A percentile compares a stretch with the other conserved stretches of the same genome.
These are phyloP conservation scores for Psix sp. DNA, from an alignment of 1,140 invertebrate genomes.

Conservation along the genomic window DNA sequence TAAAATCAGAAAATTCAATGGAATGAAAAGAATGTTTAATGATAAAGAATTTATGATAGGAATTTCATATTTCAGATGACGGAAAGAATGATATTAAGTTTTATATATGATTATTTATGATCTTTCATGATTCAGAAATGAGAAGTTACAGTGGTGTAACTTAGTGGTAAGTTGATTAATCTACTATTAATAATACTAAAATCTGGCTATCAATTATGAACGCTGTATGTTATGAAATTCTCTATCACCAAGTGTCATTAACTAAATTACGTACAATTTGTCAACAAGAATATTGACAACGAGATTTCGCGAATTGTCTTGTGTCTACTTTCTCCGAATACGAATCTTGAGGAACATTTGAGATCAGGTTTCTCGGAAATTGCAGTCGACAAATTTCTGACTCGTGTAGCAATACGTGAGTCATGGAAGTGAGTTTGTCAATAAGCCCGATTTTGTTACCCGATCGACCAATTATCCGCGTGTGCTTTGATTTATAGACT, in stretches of 20 bases:
- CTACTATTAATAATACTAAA: too few relatives aligned
- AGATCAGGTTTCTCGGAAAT: constrained; percentile 34
- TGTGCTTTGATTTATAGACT: constrained; percentile 51
- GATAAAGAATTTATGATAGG: too few relatives aligned
- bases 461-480: constrained; percentile 48
- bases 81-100: too few relatives aligned
- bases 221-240: too few relatives aligned
- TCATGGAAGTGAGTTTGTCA: constrained; percentile 37
- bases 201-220: background rate
- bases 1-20: too few relatives aligned
- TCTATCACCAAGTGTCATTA: constrained; percentile 1
- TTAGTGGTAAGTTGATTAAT: too few relatives aligned
- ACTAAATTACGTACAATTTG: constrained; percentile 15
- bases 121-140: too few relatives aligned
- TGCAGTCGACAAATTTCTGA: constrained; percentile 25
- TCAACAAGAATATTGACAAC: constrained; percentile 11
- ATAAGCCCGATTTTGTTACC: constrained; percentile 29
- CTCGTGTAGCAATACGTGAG: constrained; percentile 30
- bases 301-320: constrained; percentile 6
- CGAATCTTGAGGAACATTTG: constrained; percentile 19
- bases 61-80: too few relatives aligned
- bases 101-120: too few relatives aligned
- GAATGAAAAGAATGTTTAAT: too few relatives aligned
- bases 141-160: too few relatives aligned
- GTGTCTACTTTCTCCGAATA: constrained; percentile 33